Conservation (phyloP, 2,797 vertebrate genomes). For the Phrynocephalus vlangalii region DNA sequence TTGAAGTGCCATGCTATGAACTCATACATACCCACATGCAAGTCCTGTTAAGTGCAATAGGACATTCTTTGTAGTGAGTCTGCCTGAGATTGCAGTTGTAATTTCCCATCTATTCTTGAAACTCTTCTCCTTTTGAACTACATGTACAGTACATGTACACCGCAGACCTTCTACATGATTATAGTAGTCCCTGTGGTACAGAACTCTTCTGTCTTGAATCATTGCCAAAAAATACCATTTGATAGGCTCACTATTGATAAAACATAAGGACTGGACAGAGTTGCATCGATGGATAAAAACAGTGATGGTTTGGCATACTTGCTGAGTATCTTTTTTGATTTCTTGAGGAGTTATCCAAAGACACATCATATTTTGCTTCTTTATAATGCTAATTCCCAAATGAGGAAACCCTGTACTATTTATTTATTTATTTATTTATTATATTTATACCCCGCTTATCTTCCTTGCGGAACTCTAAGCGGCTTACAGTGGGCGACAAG, state of each 20-base stretch:
- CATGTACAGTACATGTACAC: background rate
- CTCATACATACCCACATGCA: background rate
- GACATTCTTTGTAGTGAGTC: background rate
- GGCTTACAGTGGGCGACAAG: too few species aligned
- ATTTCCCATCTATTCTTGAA: background rate
- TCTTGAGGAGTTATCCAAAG: background rate
- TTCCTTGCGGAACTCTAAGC: too few species aligned
- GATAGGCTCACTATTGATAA: background rate
- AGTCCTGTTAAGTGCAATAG: background rate
- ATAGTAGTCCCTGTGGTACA: background rate
- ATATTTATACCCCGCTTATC: too few species aligned
- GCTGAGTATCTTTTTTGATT: background rate
- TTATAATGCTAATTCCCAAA: conserved; percentile 13
- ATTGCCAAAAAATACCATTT: background rate
- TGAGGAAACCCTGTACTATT: conserved; percentile 13
- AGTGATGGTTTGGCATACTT: background rate
- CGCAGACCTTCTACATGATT: background rate
- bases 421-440: too few species aligned
- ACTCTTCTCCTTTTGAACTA: background rate
- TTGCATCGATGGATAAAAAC: background rate
- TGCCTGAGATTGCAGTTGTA: background rate
- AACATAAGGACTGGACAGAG: background rate
- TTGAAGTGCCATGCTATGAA: background rate
- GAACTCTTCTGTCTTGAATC: background rate
- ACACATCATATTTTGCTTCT: conserved; percentile 4